Base-by-base conservation (phyloP, 2,113 vertebrate genomes). In the Actenoides lindsayi region DNA sequence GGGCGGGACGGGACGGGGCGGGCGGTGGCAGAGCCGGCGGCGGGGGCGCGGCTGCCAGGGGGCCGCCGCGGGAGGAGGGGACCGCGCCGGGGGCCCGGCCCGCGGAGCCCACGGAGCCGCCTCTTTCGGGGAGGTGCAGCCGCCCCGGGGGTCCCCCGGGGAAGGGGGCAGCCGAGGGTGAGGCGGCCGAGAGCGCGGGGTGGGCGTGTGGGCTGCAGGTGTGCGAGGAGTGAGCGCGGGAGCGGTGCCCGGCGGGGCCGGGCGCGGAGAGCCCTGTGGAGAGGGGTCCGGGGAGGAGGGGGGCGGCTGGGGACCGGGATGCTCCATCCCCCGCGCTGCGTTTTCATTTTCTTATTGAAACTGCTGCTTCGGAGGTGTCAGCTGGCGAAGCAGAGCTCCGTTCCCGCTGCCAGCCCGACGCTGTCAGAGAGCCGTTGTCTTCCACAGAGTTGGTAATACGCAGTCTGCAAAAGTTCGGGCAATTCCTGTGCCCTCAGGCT, bases 81-180 rank as follows among this genome's bases (percentile, higher is more conserved):
- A 48, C 73, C 30, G 46, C 94, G 64, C 25, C 75, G 85, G 82
- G 91, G 42, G 63, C 87, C 76, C 39, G 89, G 35, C 30, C 77
- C 18, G 79, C n/a, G 30, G 44, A 46, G 23, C 48, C 48, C 48
- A 9, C 48, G 56, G 42, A 64, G 48, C 48, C 48, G 48, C 73
- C 48, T 54, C 71, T n/a, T 41, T 35, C 31, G 89, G 53, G 81
- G 71, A 53, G 90, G 93, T 89, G 94, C 92, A 75, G 76, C 70
- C 48, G 92, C n/a, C 33, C 46, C 5, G 25, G 31, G 35, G 19
- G 64, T 27, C 13, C 14, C 17, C 64, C 39, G 23, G 6, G 69
- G 24, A 9, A 24, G 69, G 48, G 17, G 25, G 94, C 27, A 21
- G 62, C 83, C 11, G 27, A 37, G 35, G 80, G 18, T 8, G 56